Base-by-base conservation (phyloP, 2,888 invertebrate genomes). In the Drosophila prostipennis region DNA sequence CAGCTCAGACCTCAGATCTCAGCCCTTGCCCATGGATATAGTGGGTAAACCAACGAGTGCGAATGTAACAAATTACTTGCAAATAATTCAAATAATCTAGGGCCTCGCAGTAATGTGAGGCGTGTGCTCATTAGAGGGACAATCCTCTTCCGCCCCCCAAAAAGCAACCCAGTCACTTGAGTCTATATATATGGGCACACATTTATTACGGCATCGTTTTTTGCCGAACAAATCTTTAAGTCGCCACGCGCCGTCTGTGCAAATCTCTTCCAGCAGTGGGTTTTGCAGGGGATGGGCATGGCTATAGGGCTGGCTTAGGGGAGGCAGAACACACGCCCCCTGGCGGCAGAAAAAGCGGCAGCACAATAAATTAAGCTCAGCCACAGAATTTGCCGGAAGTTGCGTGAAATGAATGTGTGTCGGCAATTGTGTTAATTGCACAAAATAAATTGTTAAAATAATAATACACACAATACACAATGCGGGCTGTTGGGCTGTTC, bases 401-500 rank as follows among this genome's bases (percentile, higher is more conserved):
- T 82, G 77, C 68, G 78, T 70, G 82, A 82, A 82, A 77, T 78
- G 83, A 80, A 80, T 85, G 87, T 76, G 82, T 85, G 79, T 86
- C 74, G 83, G 88, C 86, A 85, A 87, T 85, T 85, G 86, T 87
- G 84, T 85, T 85, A 85, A 85, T 85, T 85, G 88, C 88, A 71
- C 76, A 80, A 85, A 85, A 86, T 85, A 87, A 86, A 87, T 85
- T 85, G 86, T 87, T 86, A 87, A 85, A 85, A 85, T 87, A 86
- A 87, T 85, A 87, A 80, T 72, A 85, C 72, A 60, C 87, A 85
- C 29, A 79, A 11, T 72, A 79, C 68, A 64, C 55, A 53, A 26
- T 48, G 49, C 42, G 53, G 16, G 23, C 6, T 8, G 23, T 23
- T 23, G 23, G 23, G 23, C 23, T 26, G 26, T n/a, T 45, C 29